Base-by-base conservation (phyloP, 2,113 vertebrate genomes). In the Aspiorhynchus laticeps region DNA sequence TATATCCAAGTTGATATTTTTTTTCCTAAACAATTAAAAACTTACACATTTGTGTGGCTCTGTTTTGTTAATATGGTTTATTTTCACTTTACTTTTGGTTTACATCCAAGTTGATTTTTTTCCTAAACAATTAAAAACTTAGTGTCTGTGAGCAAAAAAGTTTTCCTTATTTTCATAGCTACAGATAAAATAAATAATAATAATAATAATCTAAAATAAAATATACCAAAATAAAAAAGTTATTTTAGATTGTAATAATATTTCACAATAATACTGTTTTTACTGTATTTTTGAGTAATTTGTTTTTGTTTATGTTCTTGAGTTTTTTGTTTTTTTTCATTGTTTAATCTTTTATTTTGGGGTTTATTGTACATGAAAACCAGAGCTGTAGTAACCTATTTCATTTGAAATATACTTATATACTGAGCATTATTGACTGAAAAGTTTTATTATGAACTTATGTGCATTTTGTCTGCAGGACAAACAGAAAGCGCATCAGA, bases 401-500 rank as follows among this genome's bases (percentile, higher is more conserved):
- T 81, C 41, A 59, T 73, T 10, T 48, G 11, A 84, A 43, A 73
- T 15, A 53, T 86, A 56, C 46, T 84, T n/a, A n/a, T n/a, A n/a
- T n/a, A n/a, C n/a, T 67, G 12, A 28, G 78, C 82, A n/a, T 71
- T 78, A 73, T 76, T 71, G 15, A 33, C n/a, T 79, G 1, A 56
- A 43, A 36, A 24, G 80, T 84, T 83, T 19, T 80, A 53, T 74
- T 80, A 79, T 75, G 41, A 76, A 74, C 51, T 61, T 21, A 53
- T 19, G 76, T 36, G 65, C 51, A 26, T 43, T 8, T 84, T 46
- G 38, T 86, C 87, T 82, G 43, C 8, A 78, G 76, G 71, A 80
- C 65, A 65, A 51, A 86, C 69, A 67, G 80, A 86, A 59, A 84
- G n/a, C 73, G 8, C 15, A n/a, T 31, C 10, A 11, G 73, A 76